A percentile compares a stretch with the other conserved stretches of the same genome.
phyloP scores from a whole-genome alignment of 1,140 invertebrate genomes.

The Bathynomus jamesi region DNA sequence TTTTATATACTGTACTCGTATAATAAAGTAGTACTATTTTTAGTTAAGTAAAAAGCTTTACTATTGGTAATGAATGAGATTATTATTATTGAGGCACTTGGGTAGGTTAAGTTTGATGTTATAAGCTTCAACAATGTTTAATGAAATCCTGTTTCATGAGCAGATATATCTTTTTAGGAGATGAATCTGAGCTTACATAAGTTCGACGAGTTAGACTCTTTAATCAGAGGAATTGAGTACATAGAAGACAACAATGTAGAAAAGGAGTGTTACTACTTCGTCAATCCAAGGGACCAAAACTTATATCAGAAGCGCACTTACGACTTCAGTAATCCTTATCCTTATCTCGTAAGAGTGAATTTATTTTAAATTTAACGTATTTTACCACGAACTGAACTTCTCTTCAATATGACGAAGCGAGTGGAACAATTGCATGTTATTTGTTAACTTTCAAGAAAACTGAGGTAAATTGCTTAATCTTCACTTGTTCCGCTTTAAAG shows the following conservation, averaged over 20 bases:
- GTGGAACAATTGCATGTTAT: no score
- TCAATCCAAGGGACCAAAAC: slow-evolving; percentile 62
- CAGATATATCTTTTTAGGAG: slow-evolving; percentile 55
- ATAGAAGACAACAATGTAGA: slow-evolving; percentile 79
- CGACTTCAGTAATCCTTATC: slow-evolving; percentile 88
- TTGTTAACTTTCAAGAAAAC: no score
- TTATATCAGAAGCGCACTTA: slow-evolving; percentile 63
- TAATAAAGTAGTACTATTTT: no score
- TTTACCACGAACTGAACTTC: background rate
- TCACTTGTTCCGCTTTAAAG: no score
- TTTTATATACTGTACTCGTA: no score
- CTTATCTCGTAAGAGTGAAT: slow-evolving; percentile 65
- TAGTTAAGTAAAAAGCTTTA: no score
- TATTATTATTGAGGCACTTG: no score
- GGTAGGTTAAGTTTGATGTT: background rate
- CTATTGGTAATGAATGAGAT: no score
- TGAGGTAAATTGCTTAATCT: no score
- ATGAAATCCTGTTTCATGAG: background rate
- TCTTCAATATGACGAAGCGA: background rate
- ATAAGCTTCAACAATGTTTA: no score
- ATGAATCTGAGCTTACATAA: slow-evolving; percentile 90
- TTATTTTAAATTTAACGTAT: background rate
- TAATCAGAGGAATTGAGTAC: slow-evolving; percentile 91
- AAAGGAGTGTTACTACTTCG: slow-evolving; percentile 89
- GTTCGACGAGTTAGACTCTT: slow-evolving; percentile 91